Conservation (phyloP, 2,797 vertebrate species). For the Hippopotamyrus pictus region DNA sequence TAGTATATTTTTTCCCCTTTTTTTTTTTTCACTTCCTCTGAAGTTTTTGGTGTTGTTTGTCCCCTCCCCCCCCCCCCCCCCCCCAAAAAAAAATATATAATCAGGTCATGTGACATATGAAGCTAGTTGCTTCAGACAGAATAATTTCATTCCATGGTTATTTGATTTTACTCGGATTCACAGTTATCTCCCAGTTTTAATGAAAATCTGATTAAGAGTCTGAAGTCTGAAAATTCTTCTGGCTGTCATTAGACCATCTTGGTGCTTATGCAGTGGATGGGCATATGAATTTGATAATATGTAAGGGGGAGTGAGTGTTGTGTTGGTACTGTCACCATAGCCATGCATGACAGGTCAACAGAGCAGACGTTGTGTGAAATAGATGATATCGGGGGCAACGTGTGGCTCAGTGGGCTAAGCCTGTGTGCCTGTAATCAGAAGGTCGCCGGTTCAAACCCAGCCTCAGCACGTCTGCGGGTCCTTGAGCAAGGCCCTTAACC, state of each 20-base stretch:
- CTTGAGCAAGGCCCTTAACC: no score
- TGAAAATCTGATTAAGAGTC: not conserved
- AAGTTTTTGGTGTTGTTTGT: not conserved
- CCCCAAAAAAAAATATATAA: not conserved
- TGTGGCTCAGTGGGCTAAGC: no score
- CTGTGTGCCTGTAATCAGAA: no score
- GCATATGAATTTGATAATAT: not conserved
- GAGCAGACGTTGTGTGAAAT: not conserved
- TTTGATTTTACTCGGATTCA: not conserved
- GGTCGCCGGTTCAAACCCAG: no score
- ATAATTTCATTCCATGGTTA: not conserved
- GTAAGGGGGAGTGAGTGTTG: not conserved
- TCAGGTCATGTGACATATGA: not conserved
- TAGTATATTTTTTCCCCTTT: not conserved
- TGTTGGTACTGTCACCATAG: not conserved
- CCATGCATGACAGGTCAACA: not conserved
- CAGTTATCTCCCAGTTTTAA: not conserved
- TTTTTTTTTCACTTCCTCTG: not conserved
- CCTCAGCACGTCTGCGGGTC: no score
- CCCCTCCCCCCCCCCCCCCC: no score
- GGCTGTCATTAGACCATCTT: not conserved
- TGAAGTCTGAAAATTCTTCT: not conserved
- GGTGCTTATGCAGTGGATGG: not conserved
- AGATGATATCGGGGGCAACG: not conserved
- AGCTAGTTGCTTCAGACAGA: not conserved